Conservation (phyloP, 2,888 invertebrate genomes). For the Athrips mouffetella region DNA sequence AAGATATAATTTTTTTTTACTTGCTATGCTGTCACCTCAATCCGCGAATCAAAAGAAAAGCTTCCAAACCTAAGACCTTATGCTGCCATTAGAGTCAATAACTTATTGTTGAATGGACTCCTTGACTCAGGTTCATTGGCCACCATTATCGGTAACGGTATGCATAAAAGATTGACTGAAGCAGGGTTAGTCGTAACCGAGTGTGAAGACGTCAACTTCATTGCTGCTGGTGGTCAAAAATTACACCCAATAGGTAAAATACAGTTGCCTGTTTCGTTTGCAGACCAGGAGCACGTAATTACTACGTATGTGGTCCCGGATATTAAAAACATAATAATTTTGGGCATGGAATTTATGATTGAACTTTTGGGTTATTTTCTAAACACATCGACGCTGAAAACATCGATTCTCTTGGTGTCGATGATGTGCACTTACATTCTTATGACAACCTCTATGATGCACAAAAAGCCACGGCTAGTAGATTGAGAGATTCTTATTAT, state of each 20-base stretch:
- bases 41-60: neutral
- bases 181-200: neutral
- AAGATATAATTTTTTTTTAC: neutral
- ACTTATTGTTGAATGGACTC: slow-evolving; percentile 2
- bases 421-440: neutral
- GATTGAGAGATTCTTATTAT: slow-evolving; percentile 18
- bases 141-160: neutral
- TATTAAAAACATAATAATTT: slow-evolving; percentile 17
- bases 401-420: slow-evolving; percentile 5
- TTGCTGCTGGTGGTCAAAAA: slow-evolving; percentile 16
- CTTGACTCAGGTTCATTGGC: slow-evolving; percentile 2
- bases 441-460: neutral
- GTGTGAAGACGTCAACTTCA: neutral
- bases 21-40: neutral
- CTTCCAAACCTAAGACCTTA: neutral
- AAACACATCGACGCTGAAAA: slow-evolving; percentile 14
- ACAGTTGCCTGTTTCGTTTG: slow-evolving; percentile 15
- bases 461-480: slow-evolving; percentile 10
- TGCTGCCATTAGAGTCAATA: no score
- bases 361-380: slow-evolving; percentile 20
- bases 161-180: neutral
- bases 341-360: slow-evolving; percentile 26
- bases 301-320: slow-evolving; percentile 19
- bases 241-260: slow-evolving; percentile 14
- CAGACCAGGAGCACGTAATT: slow-evolving; percentile 7